A percentile compares a stretch with the other conserved stretches of the same genome.
phyloP scores from a whole-genome alignment of 2,888 invertebrate species.

The Cataglyphis livida region DNA sequence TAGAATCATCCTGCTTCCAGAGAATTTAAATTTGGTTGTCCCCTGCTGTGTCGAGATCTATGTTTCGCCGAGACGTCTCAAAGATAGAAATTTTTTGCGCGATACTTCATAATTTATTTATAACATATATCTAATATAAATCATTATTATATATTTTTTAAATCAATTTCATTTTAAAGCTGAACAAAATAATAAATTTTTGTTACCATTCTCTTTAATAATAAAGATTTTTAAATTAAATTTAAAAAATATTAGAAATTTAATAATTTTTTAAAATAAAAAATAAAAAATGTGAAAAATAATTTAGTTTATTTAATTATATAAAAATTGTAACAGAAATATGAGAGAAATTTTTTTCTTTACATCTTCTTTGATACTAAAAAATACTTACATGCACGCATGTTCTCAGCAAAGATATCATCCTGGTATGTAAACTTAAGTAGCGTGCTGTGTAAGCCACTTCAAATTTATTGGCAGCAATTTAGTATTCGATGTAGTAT shows the following conservation, averaged over 20 bases:
- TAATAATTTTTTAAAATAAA: not conserved
- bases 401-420: slow-evolving; percentile 47
- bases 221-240: not conserved
- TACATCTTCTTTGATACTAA: not conserved
- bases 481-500: slow-evolving; percentile 64
- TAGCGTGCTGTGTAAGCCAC: slow-evolving; percentile 78
- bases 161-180: not conserved
- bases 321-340: not conserved
- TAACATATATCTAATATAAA: slow-evolving; percentile 4
- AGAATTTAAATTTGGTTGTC: slow-evolving; percentile 23
- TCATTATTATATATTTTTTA: not conserved
- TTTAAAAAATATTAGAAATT: not conserved
- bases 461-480: slow-evolving; percentile 78
- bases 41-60: slow-evolving; percentile 24
- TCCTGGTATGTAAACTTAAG: slow-evolving; percentile 72
- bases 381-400: slow-evolving; percentile 31
- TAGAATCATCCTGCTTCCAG: slow-evolving; percentile 25
- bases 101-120: not conserved
- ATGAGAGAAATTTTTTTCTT: not conserved
- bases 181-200: not conserved
- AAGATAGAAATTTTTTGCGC: not conserved
- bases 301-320: not conserved
- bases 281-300: not conserved
- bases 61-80: not conserved
- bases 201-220: not conserved